A percentile compares a stretch with the other conserved stretches of the same genome.
Evolutionary conservation across 1,140 invertebrate species (phyloP).

Genomic region (Drosophila pseudoobscura): DNA sequence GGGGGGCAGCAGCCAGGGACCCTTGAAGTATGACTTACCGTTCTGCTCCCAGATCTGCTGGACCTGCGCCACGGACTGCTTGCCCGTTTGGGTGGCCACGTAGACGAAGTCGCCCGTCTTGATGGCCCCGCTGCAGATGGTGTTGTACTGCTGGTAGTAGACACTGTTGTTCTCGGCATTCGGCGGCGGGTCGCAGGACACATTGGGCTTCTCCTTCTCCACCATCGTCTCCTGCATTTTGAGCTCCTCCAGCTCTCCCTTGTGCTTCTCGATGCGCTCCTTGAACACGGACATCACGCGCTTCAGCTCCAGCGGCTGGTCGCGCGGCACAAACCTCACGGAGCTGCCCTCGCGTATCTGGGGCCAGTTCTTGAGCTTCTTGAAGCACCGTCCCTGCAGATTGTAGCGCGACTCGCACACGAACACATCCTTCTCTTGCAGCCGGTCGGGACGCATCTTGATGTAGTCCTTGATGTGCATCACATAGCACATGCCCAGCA

Average conservation of each 20-base stretch:
- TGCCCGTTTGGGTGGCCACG: conserved; percentile 93
- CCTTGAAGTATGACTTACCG: conserved; percentile 95
- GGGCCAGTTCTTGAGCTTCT: conserved; percentile 97
- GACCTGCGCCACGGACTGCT: conserved; percentile 95
- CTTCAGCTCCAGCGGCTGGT: conserved; percentile 91
- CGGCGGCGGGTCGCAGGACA: conserved; percentile 85
- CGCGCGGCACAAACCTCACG: conserved; percentile 88
- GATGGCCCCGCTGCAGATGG: conserved; percentile 90
- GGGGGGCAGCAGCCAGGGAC: conserved; percentile 95
- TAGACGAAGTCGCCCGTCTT: conserved; percentile 97
- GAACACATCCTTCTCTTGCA: conserved; percentile 97
- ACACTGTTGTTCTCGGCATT: conserved; percentile 89
- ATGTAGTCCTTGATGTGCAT: conserved; percentile 98
- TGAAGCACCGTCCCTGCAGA: conserved; percentile 92
- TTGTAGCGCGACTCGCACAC: conserved; percentile 98
- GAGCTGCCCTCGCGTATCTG: conserved; percentile 84
- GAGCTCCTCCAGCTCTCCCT: conserved; percentile 94
- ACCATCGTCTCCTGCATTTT: conserved; percentile 91
- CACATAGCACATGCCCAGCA: conserved; percentile 96
- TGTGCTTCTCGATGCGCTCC: conserved; percentile 94
- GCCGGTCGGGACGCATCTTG: conserved; percentile 92
- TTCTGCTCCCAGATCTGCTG: conserved; percentile 96
- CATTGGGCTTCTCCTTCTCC: conserved; percentile 90
- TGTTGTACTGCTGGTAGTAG: conserved; percentile 97
- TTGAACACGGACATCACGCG: conserved; percentile 96